Evolutionary conservation across 2,797 vertebrate genomes (phyloP), one percentile per base, ranked within the genome.

Genomic region (Mionectes olivaceus): DNA sequence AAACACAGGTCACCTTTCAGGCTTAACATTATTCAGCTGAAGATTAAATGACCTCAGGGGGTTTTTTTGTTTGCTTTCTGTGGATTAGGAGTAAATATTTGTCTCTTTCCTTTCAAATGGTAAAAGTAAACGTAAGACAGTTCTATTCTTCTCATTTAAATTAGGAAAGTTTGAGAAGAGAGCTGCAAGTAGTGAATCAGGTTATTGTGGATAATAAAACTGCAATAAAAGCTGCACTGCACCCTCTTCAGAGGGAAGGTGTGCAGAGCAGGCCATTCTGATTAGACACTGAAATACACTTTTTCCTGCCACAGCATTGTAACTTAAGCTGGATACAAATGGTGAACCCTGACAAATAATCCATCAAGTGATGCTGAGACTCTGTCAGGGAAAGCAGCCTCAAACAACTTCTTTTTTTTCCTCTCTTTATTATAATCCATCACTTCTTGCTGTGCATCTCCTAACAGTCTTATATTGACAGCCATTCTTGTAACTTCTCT

Each of bases 51-150:
- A 73, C 47, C 47, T 92, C 64, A 15, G 53, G n/a, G n/a, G n/a
- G 73, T 37, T 37, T 37, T 37, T 90, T 83, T 59, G 56, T 90
- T 79, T 83, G 50, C 67, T 79, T 88, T 73, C 39, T 76, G 0
- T 92, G 89, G 43, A 76, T 87, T 83, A 85, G 61, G 57, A 81
- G 25, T 84, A 95, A 90, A 64, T 95, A 90, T 80, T 85, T 85
- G 93, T 74, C 70, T 79, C 37, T 87, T 88, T 28, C 7, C 13
- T 84, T 97, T 88, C 39, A 60, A 64, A 71, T 44, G 21, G 30
- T 75, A 32, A 80, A 83, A 95, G 56, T 82, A 84, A 93, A 93
- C 81, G 78, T 84, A 92, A 96, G 50, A 35, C n/a, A 69, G 52
- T 85, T 88, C 17, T 85, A 18, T 23, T 81, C 14, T 78, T 64